A percentile compares a stretch with the other conserved stretches of the same genome.
Conservation (phyloP, 2,888 invertebrate species). For the Orgyia antiqua region DNA sequence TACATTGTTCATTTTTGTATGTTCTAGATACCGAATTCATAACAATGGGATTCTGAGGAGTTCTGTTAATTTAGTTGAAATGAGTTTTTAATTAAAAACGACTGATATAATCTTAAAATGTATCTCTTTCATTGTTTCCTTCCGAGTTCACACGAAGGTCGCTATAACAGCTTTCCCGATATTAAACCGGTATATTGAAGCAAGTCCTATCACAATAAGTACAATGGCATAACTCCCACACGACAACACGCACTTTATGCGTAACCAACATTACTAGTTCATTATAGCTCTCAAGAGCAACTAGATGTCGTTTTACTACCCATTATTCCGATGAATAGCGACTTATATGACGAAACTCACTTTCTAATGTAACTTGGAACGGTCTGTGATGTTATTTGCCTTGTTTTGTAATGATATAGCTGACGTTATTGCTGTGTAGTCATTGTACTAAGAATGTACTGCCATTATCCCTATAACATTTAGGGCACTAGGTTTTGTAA, state of each 20-base stretch:
- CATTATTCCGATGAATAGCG: constrained; percentile 58
- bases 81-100: no score
- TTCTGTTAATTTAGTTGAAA: no score
- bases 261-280: constrained; percentile 38
- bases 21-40: no score
- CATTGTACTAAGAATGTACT: constrained; percentile 16
- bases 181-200: constrained; percentile 22
- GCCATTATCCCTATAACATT: constrained; percentile 12
- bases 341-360: constrained; percentile 56
- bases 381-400: constrained; percentile 45
- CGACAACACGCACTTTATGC: constrained; percentile 44
- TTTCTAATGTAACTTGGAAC: constrained; percentile 61
- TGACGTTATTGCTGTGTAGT: constrained; percentile 29
- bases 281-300: constrained; percentile 44
- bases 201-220: constrained; percentile 30
- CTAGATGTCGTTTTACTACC: constrained; percentile 29
- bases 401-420: constrained; percentile 37
- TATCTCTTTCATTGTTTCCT: not conserved
- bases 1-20: no score
- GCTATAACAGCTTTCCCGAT: constrained; percentile 17
- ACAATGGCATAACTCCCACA: constrained; percentile 57
- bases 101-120: no score
- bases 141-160: not conserved
- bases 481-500: constrained; percentile 4
- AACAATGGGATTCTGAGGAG: no score